Evolutionary conservation across 2,113 vertebrate genomes (phyloP), one percentile per base, ranked within the genome.

Genomic region (Reinhardtius hippoglossoides): DNA sequence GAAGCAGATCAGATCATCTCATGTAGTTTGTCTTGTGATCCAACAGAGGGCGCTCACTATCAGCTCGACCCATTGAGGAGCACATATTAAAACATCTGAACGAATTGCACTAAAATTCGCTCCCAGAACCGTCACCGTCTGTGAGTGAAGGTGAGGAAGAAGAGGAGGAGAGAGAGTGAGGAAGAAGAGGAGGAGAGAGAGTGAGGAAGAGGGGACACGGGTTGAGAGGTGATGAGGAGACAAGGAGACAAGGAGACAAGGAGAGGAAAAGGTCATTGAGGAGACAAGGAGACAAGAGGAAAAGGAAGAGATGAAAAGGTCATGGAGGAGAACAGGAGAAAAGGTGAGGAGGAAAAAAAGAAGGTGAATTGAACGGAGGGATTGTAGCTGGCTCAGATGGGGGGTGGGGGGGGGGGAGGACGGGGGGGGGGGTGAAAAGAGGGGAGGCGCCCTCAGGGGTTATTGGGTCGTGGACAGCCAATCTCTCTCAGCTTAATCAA

Each of bases 401-500:
- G 20, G 23, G 37, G 21, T 24, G 0, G 46, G 37, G 21, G 31
- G 0, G 46, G 40, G 46, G 35, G 35, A 18, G 21, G 66, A 37
- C 31, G 15, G 23, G 23, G 20, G 27, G 52, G 24, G 44, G 35
- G 42, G 23, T 15, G 66, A 27, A 37, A 18, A 66, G 57, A 55
- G 71, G 79, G 55, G 75, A 8, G 42, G 60, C 63, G 56, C 86
- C 86, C 87, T 85, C 76, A 31, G 87, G 89, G 90, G 91, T 93
- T 92, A 93, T 92, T 90, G 90, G 92, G 89, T 91, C 91, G 87
- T 78, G 90, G 92, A 92, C 89, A 93, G 83, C 90, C 92, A 93
- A 93, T 94, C 92, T 94, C 89, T 91, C 90, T 92, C 84, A 84
- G 83, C 86, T 90, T 92, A 90, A 93, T 94, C 92, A 94, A 93